These are phyloP conservation scores for Drosophila carrolli DNA, from an alignment of 1,140 invertebrate species.

Conservation along the genomic window DNA sequence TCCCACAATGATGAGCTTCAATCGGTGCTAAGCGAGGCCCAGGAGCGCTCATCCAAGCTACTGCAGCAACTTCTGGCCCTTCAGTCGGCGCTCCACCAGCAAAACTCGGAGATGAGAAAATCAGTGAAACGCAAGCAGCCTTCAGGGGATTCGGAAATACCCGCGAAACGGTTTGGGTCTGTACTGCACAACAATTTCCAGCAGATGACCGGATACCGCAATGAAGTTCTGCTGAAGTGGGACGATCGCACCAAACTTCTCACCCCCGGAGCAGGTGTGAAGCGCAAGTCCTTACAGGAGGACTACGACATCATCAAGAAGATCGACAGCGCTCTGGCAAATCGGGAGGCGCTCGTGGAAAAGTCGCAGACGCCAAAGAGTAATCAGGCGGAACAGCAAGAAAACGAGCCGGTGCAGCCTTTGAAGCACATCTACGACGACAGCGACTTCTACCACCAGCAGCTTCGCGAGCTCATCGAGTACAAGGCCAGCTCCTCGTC, in stretches of 20 bases:
- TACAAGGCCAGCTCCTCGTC: conserved; percentile 92
- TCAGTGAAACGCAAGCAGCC: conserved; percentile 84
- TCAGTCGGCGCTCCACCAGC: conserved; percentile 82
- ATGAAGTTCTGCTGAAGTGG: conserved; percentile 94
- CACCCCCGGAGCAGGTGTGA: conserved; percentile 87
- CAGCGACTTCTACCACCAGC: conserved; percentile 97
- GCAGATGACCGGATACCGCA: conserved; percentile 89
- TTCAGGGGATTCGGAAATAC: conserved; percentile 70
- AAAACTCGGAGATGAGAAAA: conserved; percentile 63
- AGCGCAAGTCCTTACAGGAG: conserved; percentile 88
- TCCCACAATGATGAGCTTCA: conserved; percentile 86
- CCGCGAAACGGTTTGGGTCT: conserved; percentile 87
- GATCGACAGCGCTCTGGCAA: conserved; percentile 93
- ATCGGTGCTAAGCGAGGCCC: conserved; percentile 85
- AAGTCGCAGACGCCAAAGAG: conserved; percentile 93
- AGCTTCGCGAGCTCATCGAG: conserved; percentile 96
- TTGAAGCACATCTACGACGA: conserved; percentile 96
- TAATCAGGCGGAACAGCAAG: conserved; percentile 86
- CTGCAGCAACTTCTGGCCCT: conserved; percentile 89
- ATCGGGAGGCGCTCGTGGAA: conserved; percentile 91
- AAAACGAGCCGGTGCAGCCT: conserved; percentile 75
- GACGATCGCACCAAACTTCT: conserved; percentile 94
- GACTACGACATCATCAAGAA: conserved; percentile 93
- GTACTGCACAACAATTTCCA: conserved; percentile 88
- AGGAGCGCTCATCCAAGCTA: conserved; percentile 86